Evolutionary conservation across 2,888 invertebrate genomes (phyloP), one percentile per base, ranked within the genome.

Genomic region (Formica aserva): DNA sequence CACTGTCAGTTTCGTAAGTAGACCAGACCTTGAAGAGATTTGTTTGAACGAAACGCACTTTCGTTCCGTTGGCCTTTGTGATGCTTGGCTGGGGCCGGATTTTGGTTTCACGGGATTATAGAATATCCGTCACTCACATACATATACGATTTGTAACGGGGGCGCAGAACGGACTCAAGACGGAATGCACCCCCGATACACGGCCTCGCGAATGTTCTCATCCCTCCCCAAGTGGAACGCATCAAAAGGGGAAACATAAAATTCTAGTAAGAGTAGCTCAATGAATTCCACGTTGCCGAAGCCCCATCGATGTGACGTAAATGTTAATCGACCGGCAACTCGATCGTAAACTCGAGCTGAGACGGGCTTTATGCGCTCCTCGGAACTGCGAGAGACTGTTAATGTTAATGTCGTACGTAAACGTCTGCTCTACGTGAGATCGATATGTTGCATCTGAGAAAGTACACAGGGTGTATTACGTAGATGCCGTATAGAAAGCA

Each of bases 1-100:
- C 94, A 94, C 92, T 94, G 92, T 94, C 94, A 94, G 92, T 94
- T 94, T 94, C 94, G 94, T 94, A 94, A 94, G 94, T 94, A 94
- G 94, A 94, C 91, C 92, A 94, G 92, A 93, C 91, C 89, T 93
- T 93, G 93, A 93, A 91, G 83, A 52, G 48, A 52, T 52, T 52
- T 5, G 48, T 52, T 52, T 8, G 48, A 52, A 52, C 48, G n/a
- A 52, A 52, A 91, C 92, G 91, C 89, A 89, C 88, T 92, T 92
- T 86, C 87, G 80, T 84, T 91, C 87, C 91, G 89, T 93, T 91
- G 91, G 91, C 90, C 91, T 91, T 76, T 84, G 69, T 60, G 77
- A 67, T 29, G 41, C 67, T 78, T 45, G 71, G 78, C 78, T 89
- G 94, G 48, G 93, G 93, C 92, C 93, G 92, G 93, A 92, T 94